Base-by-base conservation (phyloP, 2,888 invertebrate genomes). In the Plusia festucae region DNA sequence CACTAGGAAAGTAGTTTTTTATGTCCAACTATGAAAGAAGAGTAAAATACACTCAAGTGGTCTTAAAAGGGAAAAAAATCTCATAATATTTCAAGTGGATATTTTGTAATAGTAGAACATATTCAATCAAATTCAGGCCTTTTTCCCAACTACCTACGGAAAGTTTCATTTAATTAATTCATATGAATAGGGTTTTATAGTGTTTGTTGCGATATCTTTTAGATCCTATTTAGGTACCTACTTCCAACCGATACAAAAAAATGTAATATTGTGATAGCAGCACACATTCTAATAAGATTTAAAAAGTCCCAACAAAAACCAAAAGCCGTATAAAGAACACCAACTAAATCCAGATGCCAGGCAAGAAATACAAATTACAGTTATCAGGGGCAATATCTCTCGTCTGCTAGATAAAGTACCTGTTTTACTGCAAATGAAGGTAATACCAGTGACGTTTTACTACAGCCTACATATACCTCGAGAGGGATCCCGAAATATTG, bases 391-490 rank as follows among this genome's bases (percentile, higher is more conserved):
- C 40, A 15, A 22, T 56, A 51, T 51, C 8, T 34, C 22, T 53
- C 22, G 7, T 18, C 18, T 49, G 20, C 20, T n/a, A 30, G 27
- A 0, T n/a, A 34, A 58, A 64, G 18, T 54, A 49, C 32, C 55
- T 59, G 55, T 56, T 65, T 58, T 53, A 59, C 44, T 51, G 9
- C 18, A 44, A 59, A 56, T 61, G 24, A 59, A 6, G 27, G 49
- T 16, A 59, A 64, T 60, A 51, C 30, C 8, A 55, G 0, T 9
- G 49, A 22, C 24, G 24, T 52, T 9, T 7, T 30, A 30, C 24
- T 13, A 32, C 30, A 44, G 13, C 7, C 15, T 27, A 16, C 13
- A 11, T 7, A 20, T 24, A 3, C n/a, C 9, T 5, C 34, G 16
- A n/a, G 51, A 27, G n/a, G 16, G 16, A 6, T n/a, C 40, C 13